Base-by-base conservation (phyloP, 2,113 vertebrate species). In the Leptobrachium leishanense region DNA sequence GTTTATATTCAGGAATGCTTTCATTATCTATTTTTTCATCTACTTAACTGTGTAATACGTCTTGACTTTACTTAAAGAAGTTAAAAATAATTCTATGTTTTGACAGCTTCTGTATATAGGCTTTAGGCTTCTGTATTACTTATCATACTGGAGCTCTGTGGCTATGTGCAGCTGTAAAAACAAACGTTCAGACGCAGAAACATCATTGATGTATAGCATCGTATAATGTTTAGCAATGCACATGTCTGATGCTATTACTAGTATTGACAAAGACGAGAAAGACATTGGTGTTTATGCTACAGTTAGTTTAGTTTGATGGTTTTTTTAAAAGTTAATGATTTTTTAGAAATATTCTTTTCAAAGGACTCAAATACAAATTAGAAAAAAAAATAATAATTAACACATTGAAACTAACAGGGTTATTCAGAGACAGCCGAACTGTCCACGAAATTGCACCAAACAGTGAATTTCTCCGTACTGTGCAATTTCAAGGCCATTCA, bases 101-200 rank as follows among this genome's bases (percentile, higher is more conserved):
- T 81, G 71, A 81, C 71, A 81, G 78, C 78, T 74, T 81, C 78
- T 81, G 67, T 74, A 68, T 68, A 81, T 74, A 81, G 69, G 44
- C 64, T 74, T 74, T 59, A 68, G 54, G 73, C 78, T 81, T 74
- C 78, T 74, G 71, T 81, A 42, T 74, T 80, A 55, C 70, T 67
- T 70, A 57, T 74, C 77, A 68, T 73, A 68, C 62, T 66, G 44
- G 63, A 68, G 70, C 53, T 62, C 57, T 68, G 71, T 74, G 65
- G 65, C 65, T 42, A 50, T 41, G 43, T 62, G 64, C 78, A 81
- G 78, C 78, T 81, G 78, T 81, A 68, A 74, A 74, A 81, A 81
- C 77, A 79, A 79, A 12, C 66, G 68, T 80, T 68, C 43, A 68
- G 31, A 81, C 74, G 53, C 5, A 6, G 50, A 68, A 74, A 59